A percentile compares a stretch with the other conserved stretches of the same genome.
Conservation (phyloP, 2,888 invertebrate species). For the Thalpophila matura region DNA sequence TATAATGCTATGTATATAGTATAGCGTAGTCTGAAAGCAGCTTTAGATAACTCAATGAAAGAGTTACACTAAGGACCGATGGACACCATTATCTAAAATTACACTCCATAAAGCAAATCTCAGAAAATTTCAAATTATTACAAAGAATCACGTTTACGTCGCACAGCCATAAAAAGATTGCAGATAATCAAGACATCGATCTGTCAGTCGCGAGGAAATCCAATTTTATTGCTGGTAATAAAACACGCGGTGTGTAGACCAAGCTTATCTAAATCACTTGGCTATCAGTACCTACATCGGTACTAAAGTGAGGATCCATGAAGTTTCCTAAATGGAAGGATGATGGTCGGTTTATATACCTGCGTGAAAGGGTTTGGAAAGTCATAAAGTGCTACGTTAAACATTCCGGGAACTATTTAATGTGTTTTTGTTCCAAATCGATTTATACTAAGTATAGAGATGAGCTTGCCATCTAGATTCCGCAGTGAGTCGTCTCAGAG, state of each 20-base stretch:
- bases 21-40: too few species aligned
- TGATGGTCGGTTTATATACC: constrained; percentile 34
- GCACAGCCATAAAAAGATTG: constrained; percentile 44
- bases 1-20: too few species aligned
- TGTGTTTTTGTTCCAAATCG: not conserved
- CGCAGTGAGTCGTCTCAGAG: too few species aligned
- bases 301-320: constrained; percentile 30
- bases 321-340: constrained; percentile 2
- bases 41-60: not conserved
- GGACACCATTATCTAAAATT: not conserved
- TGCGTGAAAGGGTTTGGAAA: constrained; percentile 13
- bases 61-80: not conserved
- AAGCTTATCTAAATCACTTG: constrained; percentile 53
- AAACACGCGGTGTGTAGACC: constrained; percentile 51
- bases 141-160: constrained; percentile 30
- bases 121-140: constrained; percentile 21
- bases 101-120: constrained; percentile 1
- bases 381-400: not conserved
- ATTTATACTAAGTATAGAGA: not conserved
- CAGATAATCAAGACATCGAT: constrained; percentile 43
- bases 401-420: not conserved
- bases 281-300: constrained; percentile 49
- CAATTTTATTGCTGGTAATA: constrained; percentile 56
- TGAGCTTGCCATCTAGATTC: too few species aligned
- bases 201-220: constrained; percentile 43